Conservation (phyloP, 2,113 vertebrate species). For the Lepisosteus oculatus region DNA sequence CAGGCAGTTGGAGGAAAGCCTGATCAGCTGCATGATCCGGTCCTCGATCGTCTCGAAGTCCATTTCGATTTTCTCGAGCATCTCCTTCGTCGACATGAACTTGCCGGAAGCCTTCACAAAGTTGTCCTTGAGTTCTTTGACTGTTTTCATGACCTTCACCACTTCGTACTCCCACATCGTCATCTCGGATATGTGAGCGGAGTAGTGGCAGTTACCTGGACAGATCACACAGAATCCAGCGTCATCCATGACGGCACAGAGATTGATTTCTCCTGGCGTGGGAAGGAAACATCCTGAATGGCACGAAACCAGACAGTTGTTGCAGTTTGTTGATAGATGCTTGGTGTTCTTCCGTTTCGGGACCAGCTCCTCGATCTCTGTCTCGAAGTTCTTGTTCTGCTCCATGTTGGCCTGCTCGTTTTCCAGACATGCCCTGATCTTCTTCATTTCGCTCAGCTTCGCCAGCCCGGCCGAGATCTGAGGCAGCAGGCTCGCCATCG, state of each 20-base stretch:
- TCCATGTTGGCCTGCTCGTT: slow-evolving; percentile 21
- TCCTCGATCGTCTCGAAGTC: slow-evolving; percentile 6
- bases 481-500: slow-evolving; percentile 27
- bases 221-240: slow-evolving; percentile 23
- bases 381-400: slow-evolving; percentile 34
- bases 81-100: slow-evolving; percentile 26
- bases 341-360: slow-evolving; percentile 7
- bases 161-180: slow-evolving; percentile 29
- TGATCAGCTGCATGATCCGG: slow-evolving; percentile 20
- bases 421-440: slow-evolving; percentile 21
- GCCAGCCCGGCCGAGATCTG: slow-evolving; percentile 34
- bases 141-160: slow-evolving; percentile 23
- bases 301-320: slow-evolving; percentile 28
- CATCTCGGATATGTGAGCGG: slow-evolving; percentile 18
- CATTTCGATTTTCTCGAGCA: slow-evolving; percentile 21
- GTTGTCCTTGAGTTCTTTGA: slow-evolving; percentile 29
- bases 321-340: slow-evolving; percentile 28
- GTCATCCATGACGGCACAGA: slow-evolving; percentile 30
- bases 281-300: slow-evolving; percentile 30
- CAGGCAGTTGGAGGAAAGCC: slow-evolving; percentile 25
- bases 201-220: slow-evolving; percentile 27
- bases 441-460: slow-evolving; percentile 33
- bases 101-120: slow-evolving; percentile 30
- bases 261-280: too few relatives aligned
- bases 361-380: slow-evolving; percentile 24